phyloP scores from a whole-genome alignment of 2,797 vertebrate genomes.

The Falco cherrug region DNA sequence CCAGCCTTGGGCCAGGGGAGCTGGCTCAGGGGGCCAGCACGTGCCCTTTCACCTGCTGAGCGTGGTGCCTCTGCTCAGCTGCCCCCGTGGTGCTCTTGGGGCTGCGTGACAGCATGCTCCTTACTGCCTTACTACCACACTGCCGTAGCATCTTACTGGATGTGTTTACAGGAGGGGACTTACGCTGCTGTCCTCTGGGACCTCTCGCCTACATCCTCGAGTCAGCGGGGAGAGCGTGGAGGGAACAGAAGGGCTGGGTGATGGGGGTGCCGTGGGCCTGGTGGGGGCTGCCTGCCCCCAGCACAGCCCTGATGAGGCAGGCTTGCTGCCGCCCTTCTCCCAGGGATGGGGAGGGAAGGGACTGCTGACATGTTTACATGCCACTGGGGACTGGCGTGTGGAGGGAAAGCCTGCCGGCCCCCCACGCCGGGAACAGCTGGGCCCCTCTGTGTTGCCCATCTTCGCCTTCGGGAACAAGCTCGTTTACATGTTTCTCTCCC shows the following conservation, averaged over 20 bases:
- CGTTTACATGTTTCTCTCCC: neutral
- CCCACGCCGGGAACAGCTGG: neutral
- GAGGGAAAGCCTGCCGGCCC: neutral
- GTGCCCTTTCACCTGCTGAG: neutral
- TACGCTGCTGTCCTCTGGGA: neutral
- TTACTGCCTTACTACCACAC: slow-evolving; percentile 76
- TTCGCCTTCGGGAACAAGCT: slow-evolving; percentile 8
- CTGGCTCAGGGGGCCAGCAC: fast-evolving
- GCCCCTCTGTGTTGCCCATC: neutral
- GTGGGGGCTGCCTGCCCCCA: neutral
- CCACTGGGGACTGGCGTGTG: neutral
- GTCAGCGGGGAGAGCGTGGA: neutral
- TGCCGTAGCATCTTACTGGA: neutral
- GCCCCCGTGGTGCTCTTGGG: neutral
- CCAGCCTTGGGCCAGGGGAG: neutral
- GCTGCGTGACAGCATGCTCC: neutral
- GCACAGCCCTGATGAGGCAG: neutral
- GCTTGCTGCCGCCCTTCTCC: neutral
- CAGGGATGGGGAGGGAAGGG: neutral
- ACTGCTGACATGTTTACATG: slow-evolving; percentile 26
- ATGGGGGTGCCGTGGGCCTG: neutral
- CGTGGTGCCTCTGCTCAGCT: neutral
- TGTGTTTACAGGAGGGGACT: slow-evolving; percentile 3
- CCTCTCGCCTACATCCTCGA: fast-evolving
- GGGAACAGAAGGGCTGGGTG: neutral